phyloP scores from a whole-genome alignment of 2,113 vertebrate genomes.

The Dicaeum eximium region DNA sequence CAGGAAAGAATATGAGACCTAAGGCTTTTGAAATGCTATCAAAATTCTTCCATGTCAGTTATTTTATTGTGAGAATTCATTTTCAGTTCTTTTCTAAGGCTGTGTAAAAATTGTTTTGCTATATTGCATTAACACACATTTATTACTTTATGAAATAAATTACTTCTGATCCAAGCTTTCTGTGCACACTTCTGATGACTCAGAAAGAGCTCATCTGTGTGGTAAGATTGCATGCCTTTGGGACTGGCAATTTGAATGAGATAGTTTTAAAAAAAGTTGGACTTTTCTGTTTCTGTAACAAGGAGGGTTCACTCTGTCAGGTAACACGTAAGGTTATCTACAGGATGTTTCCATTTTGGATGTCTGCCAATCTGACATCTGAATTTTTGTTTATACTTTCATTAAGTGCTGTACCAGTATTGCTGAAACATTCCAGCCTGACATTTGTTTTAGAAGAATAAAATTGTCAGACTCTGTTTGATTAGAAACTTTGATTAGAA shows the following conservation, averaged over 20 bases:
- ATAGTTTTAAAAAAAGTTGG: not conserved
- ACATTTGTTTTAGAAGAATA: not conserved
- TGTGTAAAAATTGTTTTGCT: not conserved
- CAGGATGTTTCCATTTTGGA: not conserved
- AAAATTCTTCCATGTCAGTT: not conserved
- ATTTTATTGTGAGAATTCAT: not conserved
- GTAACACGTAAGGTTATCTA: not conserved
- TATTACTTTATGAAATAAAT: not conserved
- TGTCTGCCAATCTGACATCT: not conserved
- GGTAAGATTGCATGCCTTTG: not conserved
- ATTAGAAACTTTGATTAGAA: not conserved
- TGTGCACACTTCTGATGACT: not conserved
- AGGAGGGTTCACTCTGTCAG: not conserved
- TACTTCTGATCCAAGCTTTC: not conserved
- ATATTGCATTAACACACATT: rapidly evolving
- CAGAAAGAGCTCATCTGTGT: not conserved
- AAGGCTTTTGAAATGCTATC: not conserved
- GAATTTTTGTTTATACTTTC: not conserved
- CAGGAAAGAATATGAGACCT: not conserved
- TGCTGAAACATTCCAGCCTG: not conserved
- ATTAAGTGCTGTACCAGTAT: not conserved
- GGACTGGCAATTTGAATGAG: not conserved
- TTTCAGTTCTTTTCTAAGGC: not conserved
- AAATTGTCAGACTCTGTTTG: not conserved
- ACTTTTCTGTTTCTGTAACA: not conserved